These are phyloP conservation scores for Stramonita haemastoma DNA, from an alignment of 2,888 invertebrate genomes.

Conservation along the genomic window DNA sequence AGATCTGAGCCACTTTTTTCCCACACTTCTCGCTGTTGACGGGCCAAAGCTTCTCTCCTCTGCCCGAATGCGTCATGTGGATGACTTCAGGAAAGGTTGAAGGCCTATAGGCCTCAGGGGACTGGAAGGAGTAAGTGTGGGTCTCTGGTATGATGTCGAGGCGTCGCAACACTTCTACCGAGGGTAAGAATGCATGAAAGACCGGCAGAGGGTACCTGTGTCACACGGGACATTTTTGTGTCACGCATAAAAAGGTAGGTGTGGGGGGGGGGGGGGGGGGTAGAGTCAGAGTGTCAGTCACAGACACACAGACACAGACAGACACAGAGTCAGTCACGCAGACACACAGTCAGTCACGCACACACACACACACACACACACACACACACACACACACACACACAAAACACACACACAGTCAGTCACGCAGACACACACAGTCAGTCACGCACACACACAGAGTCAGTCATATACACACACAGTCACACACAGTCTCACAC, in stretches of 20 bases:
- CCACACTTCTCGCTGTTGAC: slow-evolving; percentile 27
- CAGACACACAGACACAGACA: not conserved
- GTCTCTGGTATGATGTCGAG: not conserved
- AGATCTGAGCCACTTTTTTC: not conserved
- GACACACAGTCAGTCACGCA: not conserved
- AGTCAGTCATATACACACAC: not conserved
- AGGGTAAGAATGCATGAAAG: not conserved
- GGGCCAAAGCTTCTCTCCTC: not conserved
- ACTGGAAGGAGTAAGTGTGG: not conserved
- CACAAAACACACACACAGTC: not conserved
- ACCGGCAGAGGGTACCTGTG: not conserved
- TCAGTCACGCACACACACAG: not conserved
- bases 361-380: not conserved
- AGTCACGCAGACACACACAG: too few species aligned
- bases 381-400: not conserved
- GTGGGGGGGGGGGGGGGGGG: not conserved
- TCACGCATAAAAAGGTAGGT: not conserved
- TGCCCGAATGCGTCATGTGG: not conserved
- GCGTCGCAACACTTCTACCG: not conserved
- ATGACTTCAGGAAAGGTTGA: not conserved
- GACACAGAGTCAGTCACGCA: not conserved
- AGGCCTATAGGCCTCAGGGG: too few species aligned
- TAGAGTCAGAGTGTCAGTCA: not conserved
- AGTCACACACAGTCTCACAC: too few species aligned
- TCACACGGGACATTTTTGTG: too few species aligned